Evolutionary conservation across 2,888 invertebrate genomes (phyloP).

Genomic region (Ormyrus rosae): DNA sequence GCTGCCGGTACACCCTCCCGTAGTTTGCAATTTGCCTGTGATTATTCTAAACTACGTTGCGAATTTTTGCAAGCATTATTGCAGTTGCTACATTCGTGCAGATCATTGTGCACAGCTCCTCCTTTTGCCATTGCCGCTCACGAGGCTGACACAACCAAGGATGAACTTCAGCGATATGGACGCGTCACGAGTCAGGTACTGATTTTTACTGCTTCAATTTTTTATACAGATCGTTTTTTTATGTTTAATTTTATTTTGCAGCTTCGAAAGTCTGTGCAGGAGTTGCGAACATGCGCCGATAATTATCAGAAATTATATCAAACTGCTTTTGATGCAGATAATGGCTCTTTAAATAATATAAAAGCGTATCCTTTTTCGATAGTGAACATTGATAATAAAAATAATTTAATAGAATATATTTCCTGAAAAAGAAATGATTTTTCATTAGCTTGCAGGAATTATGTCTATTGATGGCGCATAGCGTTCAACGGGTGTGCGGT

Average conservation of each 20-base stretch:
- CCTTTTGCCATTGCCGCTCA: constrained; percentile 94
- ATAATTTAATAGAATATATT: constrained; percentile 3
- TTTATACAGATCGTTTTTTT: too few species aligned
- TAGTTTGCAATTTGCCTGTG: constrained; percentile 84
- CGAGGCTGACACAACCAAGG: constrained; percentile 86
- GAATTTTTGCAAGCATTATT: constrained; percentile 83
- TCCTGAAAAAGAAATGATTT: constrained; percentile 52
- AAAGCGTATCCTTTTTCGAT: constrained; percentile 69
- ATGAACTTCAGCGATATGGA: constrained; percentile 87
- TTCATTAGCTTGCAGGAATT: constrained; percentile 84
- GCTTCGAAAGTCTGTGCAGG: constrained; percentile 85
- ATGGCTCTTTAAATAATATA: constrained; percentile 84
- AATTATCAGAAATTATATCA: constrained; percentile 87
- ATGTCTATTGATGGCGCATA: constrained; percentile 85
- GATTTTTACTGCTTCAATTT: too few species aligned
- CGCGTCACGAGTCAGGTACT: constrained; percentile 85
- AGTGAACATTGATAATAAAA: neutral
- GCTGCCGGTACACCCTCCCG: constrained; percentile 82
- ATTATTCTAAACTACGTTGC: constrained; percentile 86
- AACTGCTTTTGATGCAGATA: constrained; percentile 91
- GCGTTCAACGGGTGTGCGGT: constrained; percentile 83
- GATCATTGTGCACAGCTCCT: constrained; percentile 90
- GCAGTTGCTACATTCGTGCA: constrained; percentile 83
- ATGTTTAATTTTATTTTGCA: constrained; percentile 62
- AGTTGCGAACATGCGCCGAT: constrained; percentile 84